Percentiles rank a stretch among this genome's conserved stretches.
phyloP scores from a whole-genome alignment of 2,888 invertebrate genomes.

The Eristalinus aeneus region DNA sequence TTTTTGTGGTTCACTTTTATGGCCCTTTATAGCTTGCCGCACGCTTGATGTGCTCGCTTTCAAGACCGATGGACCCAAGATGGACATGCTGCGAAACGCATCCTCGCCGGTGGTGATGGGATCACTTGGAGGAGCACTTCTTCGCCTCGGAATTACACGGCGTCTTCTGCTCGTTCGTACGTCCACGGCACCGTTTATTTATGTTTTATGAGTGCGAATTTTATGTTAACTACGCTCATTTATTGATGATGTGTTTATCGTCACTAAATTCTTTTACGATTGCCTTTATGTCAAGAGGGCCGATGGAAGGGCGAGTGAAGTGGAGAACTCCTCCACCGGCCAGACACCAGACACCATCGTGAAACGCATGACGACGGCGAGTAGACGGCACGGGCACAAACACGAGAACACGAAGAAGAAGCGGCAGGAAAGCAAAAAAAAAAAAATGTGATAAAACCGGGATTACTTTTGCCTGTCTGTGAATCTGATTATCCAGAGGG shows the following conservation, averaged over 20 bases:
- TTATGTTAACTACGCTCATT: slow-evolving; percentile 70
- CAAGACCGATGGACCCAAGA: slow-evolving; percentile 56
- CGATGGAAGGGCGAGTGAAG: neutral
- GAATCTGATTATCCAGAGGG: slow-evolving; percentile 47
- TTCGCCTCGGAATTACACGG: neutral
- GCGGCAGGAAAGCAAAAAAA: neutral
- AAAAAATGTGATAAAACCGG: slow-evolving; percentile 61
- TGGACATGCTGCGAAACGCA: slow-evolving; percentile 54
- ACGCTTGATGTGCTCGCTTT: slow-evolving; percentile 36
- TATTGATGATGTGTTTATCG: slow-evolving; percentile 80
- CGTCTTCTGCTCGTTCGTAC: neutral
- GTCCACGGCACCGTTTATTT: slow-evolving; percentile 45
- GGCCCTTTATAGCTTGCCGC: slow-evolving; percentile 51
- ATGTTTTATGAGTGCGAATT: slow-evolving; percentile 70
- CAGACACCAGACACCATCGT: slow-evolving; percentile 14
- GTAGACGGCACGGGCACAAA: neutral
- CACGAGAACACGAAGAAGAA: neutral
- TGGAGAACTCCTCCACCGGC: neutral
- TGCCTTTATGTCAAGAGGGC: slow-evolving; percentile 71
- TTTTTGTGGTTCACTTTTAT: slow-evolving; percentile 69
- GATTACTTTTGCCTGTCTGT: slow-evolving; percentile 63
- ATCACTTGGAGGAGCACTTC: slow-evolving; percentile 21
- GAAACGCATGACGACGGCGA: neutral
- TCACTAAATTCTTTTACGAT: slow-evolving; percentile 79
- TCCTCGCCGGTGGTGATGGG: slow-evolving; percentile 24